Percentiles rank a stretch among this genome's conserved stretches.
These are phyloP conservation scores for Vulpes lagopus DNA, from an alignment of 2,113 vertebrate species.

Conservation along the genomic window DNA sequence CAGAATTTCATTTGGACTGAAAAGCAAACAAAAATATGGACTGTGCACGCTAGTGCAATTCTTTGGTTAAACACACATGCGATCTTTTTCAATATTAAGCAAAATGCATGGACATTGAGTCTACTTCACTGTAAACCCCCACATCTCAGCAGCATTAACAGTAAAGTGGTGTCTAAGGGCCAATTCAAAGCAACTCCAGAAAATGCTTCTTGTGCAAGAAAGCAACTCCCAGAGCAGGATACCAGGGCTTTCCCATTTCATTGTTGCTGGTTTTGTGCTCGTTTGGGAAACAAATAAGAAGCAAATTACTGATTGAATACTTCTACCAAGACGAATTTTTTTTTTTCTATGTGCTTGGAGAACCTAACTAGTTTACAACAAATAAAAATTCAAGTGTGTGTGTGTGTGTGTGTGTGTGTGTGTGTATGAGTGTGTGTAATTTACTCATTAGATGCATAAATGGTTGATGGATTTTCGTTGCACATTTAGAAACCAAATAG, in stretches of 20 bases:
- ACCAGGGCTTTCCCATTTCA: conserved; percentile 45
- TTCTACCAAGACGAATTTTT: conserved; percentile 5
- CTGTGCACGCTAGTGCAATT: neutral
- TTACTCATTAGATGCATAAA: neutral
- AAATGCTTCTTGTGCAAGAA: conserved; percentile 71
- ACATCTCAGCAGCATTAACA: conserved; percentile 57
- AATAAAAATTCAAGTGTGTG: neutral
- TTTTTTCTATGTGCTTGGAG: neutral
- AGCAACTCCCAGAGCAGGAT: conserved; percentile 40
- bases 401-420: neutral
- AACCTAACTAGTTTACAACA: conserved; percentile 21
- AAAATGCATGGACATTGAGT: conserved; percentile 29
- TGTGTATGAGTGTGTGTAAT: neutral
- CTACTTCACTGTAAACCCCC: conserved; percentile 19
- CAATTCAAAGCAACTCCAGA: conserved; percentile 68
- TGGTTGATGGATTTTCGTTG: neutral
- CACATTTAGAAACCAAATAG: neutral
- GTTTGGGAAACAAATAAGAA: conserved; percentile 66
- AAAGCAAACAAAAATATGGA: neutral
- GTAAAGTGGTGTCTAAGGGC: conserved; percentile 70
- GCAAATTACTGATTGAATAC: conserved; percentile 46
- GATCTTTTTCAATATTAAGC: conserved; percentile 67
- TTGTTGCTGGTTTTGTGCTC: conserved; percentile 32
- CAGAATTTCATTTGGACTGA: neutral
- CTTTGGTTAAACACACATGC: conserved; percentile 21